Base-by-base conservation (phyloP, 2,113 vertebrate genomes). In the Miniopterus natalensis region DNA sequence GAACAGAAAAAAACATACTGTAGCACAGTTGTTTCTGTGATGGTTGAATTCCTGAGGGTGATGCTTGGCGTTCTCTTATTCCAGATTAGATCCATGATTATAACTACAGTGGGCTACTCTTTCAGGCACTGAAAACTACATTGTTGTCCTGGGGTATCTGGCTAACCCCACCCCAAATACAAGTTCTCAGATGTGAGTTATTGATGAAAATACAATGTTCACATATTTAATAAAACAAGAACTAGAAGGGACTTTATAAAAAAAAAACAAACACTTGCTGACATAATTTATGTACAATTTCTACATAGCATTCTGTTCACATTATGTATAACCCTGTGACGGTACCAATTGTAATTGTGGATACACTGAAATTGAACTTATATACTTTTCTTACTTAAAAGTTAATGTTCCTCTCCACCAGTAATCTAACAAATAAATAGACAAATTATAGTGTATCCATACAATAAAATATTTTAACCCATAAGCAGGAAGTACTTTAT, bases 171-270 rank as follows among this genome's bases (percentile, higher is more conserved):
- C 0, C 42, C 4, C 29, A 49, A 63, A 59, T 47, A 71, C 27
- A 92, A 70, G 31, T 66, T 77, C 29, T 59, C 23, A 85, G 25
- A 84, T 49, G 51, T 92, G 85, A 92, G 42, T 71, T 20, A 85
- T 65, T 55, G 11, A 75, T 96, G 9, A 92, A 93, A 71, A 65
- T 45, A 65, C 27, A 53, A 1, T 0, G 74, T 68, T 88, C 15
- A 49, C 9, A 40, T 68, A 61, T 90, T 79, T 84, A 74, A 42
- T 75, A 79, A 73, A 79, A 79, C 0, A 73, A 53, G 36, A 77
- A 15, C 6, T 29, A 74, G 11, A 71, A 84, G 20, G 1, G 15
- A 61, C 15, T 61, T 83, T 74, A 79, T 83, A 23, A 36, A 79
- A 61, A 83, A 57, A 27, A 23, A 36, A 36, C 36, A 36, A 36